phyloP scores from a whole-genome alignment of 1,140 invertebrate genomes.

The Drosophila tristis region DNA sequence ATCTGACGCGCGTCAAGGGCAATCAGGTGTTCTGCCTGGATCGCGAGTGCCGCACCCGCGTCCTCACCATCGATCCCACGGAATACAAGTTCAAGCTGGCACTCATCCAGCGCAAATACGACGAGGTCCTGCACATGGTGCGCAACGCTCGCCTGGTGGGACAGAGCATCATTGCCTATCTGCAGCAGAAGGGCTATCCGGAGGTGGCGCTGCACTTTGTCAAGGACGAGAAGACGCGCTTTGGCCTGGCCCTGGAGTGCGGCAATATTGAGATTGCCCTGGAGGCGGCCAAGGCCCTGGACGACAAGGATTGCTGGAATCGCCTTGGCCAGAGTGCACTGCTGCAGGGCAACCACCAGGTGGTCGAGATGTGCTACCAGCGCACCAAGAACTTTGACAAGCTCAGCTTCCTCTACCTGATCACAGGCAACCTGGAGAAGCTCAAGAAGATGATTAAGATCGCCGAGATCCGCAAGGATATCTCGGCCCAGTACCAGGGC shows the following conservation, averaged over 20 bases:
- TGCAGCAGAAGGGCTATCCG: conserved; percentile 99
- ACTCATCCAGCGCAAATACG: conserved; percentile 97
- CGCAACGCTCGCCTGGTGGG: conserved; percentile 98
- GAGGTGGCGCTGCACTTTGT: conserved; percentile 99
- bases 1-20: conserved; percentile 97
- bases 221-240: conserved; percentile 99
- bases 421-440: conserved; percentile 99
- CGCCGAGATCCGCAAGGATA: conserved; percentile 97
- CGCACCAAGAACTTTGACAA: conserved; percentile 99
- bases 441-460: conserved; percentile 99
- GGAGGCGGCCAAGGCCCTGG: conserved; percentile 96
- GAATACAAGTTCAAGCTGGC: conserved; percentile 99
- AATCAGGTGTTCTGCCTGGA: conserved; percentile 98
- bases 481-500: conserved; percentile 98
- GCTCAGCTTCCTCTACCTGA: conserved; percentile 98
- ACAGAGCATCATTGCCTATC: conserved; percentile 99
- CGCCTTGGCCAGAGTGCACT: conserved; percentile 97
- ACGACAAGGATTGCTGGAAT: conserved; percentile 98
- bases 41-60: conserved; percentile 94
- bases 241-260: conserved; percentile 98
- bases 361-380: conserved; percentile 99
- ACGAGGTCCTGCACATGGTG: conserved; percentile 99
- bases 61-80: conserved; percentile 97
- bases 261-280: conserved; percentile 98
- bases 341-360: conserved; percentile 97